phyloP scores from a whole-genome alignment of 2,888 invertebrate species.

The Mythimna pallens region DNA sequence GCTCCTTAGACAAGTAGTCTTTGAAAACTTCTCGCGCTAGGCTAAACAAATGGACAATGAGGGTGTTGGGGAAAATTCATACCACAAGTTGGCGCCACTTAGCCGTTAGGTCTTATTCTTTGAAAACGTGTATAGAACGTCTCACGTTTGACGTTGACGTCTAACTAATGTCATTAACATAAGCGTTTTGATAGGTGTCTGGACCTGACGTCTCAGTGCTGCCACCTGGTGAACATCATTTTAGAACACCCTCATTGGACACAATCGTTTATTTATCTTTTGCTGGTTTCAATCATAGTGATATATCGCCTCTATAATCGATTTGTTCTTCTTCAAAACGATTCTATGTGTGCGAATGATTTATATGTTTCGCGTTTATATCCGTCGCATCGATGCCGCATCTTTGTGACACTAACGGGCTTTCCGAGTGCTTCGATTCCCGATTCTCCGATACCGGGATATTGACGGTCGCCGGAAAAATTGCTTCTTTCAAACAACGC shows the following conservation, averaged over 20 bases:
- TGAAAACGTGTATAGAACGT: too few species aligned
- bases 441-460: conserved; percentile 66
- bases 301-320: conserved; percentile 79
- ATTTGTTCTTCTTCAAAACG: conserved; percentile 74
- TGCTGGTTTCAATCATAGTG: conserved; percentile 70
- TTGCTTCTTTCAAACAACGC: conserved; percentile 77
- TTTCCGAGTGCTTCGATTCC: conserved; percentile 70
- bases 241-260: too few species aligned
- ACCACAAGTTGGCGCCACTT: too few species aligned
- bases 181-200: too few species aligned
- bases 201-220: too few species aligned
- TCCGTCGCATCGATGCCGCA: conserved; percentile 74
- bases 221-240: too few species aligned
- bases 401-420: conserved; percentile 80
- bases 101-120: too few species aligned
- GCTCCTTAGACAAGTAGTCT: not conserved
- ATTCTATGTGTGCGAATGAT: conserved; percentile 79
- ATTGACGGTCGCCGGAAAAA: conserved; percentile 78
- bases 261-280: conserved; percentile 65
- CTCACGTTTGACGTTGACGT: too few species aligned
- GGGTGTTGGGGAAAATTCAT: too few species aligned
- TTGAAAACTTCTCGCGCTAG: conserved; percentile 40
- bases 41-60: conserved; percentile 55
- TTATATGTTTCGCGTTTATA: conserved; percentile 82
- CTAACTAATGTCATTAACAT: too few species aligned